These are phyloP conservation scores for Antheraea mylitta DNA, from an alignment of 1,140 invertebrate species.

Conservation along the genomic window DNA sequence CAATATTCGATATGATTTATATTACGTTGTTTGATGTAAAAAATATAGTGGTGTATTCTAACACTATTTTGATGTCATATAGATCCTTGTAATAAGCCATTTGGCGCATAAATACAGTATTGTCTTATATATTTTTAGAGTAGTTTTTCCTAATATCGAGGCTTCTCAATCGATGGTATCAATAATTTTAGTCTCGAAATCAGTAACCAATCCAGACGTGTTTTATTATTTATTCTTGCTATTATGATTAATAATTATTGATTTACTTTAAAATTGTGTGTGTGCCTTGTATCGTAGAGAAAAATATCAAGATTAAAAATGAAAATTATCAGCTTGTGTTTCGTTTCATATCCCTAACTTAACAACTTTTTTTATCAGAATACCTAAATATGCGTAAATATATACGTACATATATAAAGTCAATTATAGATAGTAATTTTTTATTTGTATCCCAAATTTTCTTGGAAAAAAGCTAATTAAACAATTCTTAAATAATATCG, in stretches of 20 bases:
- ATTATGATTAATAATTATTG: conserved; percentile 63
- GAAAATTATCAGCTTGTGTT: conserved; percentile 70
- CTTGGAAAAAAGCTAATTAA: no score
- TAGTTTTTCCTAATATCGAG: conserved; percentile 55
- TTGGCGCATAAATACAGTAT: conserved; percentile 34
- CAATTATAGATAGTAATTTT: no score
- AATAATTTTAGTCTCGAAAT: conserved; percentile 47
- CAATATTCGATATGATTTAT: not conserved
- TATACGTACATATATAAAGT: no score
- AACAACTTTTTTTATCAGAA: no score
- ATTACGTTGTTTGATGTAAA: not conserved
- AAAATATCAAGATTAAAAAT: conserved; percentile 80
- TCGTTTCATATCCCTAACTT: conserved; percentile 27
- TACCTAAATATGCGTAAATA: no score
- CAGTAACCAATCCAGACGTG: conserved; percentile 54
- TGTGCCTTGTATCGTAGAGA: conserved; percentile 80
- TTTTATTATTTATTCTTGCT: conserved; percentile 74
- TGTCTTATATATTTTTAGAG: conserved; percentile 25
- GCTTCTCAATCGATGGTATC: conserved; percentile 59
- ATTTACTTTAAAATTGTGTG: conserved; percentile 79
- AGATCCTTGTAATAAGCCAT: conserved; percentile 30
- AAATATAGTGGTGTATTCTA: not conserved
- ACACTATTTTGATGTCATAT: conserved; percentile 27
- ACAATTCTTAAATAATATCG: no score
- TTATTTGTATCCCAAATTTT: no score